Evolutionary conservation across 1,140 invertebrate genomes (phyloP), one percentile per base, ranked within the genome.

Genomic region (Drosophila subpulchrella): DNA sequence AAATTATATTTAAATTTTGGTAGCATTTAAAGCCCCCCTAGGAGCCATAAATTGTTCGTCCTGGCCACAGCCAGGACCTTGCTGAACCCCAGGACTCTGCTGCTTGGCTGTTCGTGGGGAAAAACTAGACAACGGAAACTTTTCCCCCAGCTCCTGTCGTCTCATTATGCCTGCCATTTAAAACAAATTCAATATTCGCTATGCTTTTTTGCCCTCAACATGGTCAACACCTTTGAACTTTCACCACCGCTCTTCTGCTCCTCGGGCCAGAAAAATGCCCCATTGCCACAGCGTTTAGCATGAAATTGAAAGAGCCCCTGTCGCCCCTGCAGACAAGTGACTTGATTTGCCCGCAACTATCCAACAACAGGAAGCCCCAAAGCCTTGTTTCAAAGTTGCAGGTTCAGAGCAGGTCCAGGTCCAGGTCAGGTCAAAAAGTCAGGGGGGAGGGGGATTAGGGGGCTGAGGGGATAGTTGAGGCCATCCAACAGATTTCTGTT

Each of bases 191-290:
- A 86, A 88, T 86, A 86, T 86, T 75, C 83, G 70, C 78, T 54
- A 48, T 66, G 62, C 46, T 65, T 86, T 85, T 78, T 75, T 44
- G 60, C 60, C 60, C 44, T 44, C 60, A 75, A 68, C 75, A 65
- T 75, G 83, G 83, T 86, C 83, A 79, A 82, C 84, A 88, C 83
- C 83, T 79, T 67, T 86, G 83, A 86, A 86, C 83, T 86, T 86
- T 88, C 50, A 3, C 38, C 38, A n/a, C 38, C 11, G 4, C 38
- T 13, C 48, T 15, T 30, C 15, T 27, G 3, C 27, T 27, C 17
- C 27, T 24, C 10, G 17, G 5, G 47, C 47, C 10, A 44, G 39
- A 63, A 17, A 10, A 34, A n/a, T 15, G 38, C 34, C 27, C 60
- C 17, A 8, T 34, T 59, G 71, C 54, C 76, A 56, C 72, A 56